phyloP scores from a whole-genome alignment of 2,113 vertebrate species.

The Coturnix japonica region DNA sequence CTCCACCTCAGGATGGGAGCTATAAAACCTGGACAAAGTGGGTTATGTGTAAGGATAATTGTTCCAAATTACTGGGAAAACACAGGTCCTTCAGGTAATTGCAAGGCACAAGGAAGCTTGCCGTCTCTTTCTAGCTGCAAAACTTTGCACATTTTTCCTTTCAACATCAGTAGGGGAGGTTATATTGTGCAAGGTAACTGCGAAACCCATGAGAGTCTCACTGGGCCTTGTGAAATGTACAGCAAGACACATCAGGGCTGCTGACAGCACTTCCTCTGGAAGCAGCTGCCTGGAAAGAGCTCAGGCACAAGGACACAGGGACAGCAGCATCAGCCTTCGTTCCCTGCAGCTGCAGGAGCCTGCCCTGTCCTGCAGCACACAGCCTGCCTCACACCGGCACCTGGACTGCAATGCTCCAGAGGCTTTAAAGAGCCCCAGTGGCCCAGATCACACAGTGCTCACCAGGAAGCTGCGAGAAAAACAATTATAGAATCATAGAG shows the following conservation, averaged over 20 bases:
- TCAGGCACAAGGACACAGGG: background rate
- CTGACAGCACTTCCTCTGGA: constrained; percentile 14
- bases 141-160: background rate
- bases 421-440: background rate
- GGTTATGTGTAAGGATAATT: background rate
- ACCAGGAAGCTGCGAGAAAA: rapidly evolving
- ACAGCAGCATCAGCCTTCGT: background rate
- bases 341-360: rapidly evolving
- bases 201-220: background rate
- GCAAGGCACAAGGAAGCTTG: background rate
- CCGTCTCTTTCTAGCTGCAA: background rate
- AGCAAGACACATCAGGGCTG: background rate
- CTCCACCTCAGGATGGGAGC: background rate
- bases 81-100: background rate
- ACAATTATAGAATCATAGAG: too few relatives aligned
- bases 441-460: rapidly evolving
- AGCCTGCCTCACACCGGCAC: rapidly evolving
- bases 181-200: background rate
- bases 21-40: background rate
- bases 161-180: background rate
- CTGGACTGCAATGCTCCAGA: rapidly evolving
- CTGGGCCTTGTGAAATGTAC: background rate
- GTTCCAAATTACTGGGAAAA: background rate
- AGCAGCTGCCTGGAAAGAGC: background rate
- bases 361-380: rapidly evolving